Evolutionary conservation across 2,797 vertebrate species (phyloP).

Genomic region (Pangasius sanitwongsei): DNA sequence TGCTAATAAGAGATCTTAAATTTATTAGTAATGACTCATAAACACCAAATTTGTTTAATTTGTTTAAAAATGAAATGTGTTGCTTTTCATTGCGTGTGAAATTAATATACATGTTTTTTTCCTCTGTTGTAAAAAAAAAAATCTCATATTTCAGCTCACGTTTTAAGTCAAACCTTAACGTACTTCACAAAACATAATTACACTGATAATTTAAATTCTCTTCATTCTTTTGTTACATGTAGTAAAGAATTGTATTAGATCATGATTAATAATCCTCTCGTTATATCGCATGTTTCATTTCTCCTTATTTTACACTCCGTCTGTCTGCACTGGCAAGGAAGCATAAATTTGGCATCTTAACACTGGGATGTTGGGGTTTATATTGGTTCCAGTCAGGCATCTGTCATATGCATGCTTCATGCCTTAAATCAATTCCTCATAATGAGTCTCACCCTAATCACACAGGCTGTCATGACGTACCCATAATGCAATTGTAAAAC

Average conservation of each 20-base stretch:
- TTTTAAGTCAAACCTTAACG: background rate
- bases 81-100: too few species aligned
- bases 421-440: slow-evolving; percentile 52
- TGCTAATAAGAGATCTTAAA: too few species aligned
- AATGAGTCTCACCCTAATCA: slow-evolving; percentile 60
- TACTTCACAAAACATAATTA: background rate
- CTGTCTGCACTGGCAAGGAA: background rate
- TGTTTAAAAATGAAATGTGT: too few species aligned
- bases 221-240: background rate
- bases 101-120: background rate
- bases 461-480: slow-evolving; percentile 66
- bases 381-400: slow-evolving; percentile 44
- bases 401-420: slow-evolving; percentile 42
- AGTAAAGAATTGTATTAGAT: background rate
- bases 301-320: slow-evolving; percentile 16
- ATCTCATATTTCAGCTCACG: background rate
- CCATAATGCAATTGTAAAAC: slow-evolving; percentile 73
- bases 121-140: too few species aligned
- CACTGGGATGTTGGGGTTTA: slow-evolving; percentile 1
- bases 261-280: background rate
- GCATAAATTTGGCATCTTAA: slow-evolving; percentile 31
- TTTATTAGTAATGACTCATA: too few species aligned
- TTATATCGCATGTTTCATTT: slow-evolving; percentile 2
- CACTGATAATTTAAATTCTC: background rate
- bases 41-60: too few species aligned